Evolutionary conservation across 2,113 vertebrate genomes (phyloP).

Genomic region (Melanotaenia duboulayi): DNA sequence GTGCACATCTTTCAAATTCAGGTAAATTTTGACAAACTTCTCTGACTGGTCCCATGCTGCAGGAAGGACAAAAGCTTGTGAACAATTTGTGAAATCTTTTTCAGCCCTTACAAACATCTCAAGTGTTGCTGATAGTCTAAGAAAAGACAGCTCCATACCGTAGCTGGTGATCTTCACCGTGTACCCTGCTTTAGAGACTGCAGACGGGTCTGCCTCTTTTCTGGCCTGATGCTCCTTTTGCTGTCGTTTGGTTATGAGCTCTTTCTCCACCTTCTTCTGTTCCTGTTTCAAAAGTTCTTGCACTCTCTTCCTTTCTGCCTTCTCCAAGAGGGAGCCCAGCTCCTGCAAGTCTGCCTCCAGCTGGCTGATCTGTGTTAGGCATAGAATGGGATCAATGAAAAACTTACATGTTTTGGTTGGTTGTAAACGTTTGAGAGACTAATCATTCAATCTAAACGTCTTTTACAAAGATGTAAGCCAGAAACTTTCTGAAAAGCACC

Average conservation of each 20-base stretch:
- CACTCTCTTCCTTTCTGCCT: slow-evolving; percentile 86
- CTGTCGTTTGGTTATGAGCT: slow-evolving; percentile 85
- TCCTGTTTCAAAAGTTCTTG: slow-evolving; percentile 87
- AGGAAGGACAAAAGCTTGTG: slow-evolving; percentile 29
- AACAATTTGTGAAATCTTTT: neutral
- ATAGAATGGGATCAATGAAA: neutral
- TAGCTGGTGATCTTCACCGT: slow-evolving; percentile 97
- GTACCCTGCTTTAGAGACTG: slow-evolving; percentile 83
- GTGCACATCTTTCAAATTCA: slow-evolving; percentile 92
- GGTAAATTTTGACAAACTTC: slow-evolving; percentile 96
- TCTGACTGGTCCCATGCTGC: slow-evolving; percentile 99
- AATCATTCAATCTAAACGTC: no score
- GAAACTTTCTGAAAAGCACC: no score
- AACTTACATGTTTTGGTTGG: neutral
- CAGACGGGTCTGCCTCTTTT: slow-evolving; percentile 79
- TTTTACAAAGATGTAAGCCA: no score
- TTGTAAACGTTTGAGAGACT: no score
- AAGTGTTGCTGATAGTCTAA: neutral
- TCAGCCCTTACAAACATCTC: neutral
- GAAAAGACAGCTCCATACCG: slow-evolving; percentile 78
- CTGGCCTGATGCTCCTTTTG: slow-evolving; percentile 83
- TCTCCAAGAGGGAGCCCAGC: slow-evolving; percentile 84
- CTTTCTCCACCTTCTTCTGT: slow-evolving; percentile 89
- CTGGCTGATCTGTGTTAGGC: slow-evolving; percentile 79
- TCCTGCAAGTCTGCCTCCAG: slow-evolving; percentile 91